phyloP scores from a whole-genome alignment of 2,888 invertebrate species.

The Eurois occulta region DNA sequence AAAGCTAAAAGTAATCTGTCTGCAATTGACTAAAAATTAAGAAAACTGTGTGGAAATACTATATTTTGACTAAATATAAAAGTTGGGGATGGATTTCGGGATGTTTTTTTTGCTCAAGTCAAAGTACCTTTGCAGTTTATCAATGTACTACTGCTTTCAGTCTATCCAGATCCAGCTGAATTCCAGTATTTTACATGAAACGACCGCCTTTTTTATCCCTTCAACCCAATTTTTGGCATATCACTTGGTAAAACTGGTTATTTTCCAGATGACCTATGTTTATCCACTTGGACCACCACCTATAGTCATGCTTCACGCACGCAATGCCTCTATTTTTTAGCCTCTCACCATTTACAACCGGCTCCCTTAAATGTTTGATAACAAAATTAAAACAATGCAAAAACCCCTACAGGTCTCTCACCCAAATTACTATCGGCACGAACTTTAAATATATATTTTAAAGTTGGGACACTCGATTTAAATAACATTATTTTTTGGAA shows the following conservation, averaged over 20 bases:
- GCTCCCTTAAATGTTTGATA: constrained; percentile 79
- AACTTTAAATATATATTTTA: constrained; percentile 63
- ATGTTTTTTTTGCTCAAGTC: not conserved
- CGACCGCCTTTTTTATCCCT: not conserved
- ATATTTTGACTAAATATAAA: not conserved
- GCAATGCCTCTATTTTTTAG: constrained; percentile 83
- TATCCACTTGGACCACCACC: constrained; percentile 62
- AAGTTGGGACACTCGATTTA: constrained; percentile 51
- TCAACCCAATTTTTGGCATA: not conserved
- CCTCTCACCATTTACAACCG: constrained; percentile 74
- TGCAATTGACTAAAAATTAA: no score
- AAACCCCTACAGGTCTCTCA: constrained; percentile 60
- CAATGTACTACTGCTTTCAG: not conserved
- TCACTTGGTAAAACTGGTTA: not conserved
- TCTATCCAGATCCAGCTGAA: not conserved
- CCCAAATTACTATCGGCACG: constrained; percentile 65
- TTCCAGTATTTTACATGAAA: not conserved
- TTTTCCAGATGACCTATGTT: not conserved
- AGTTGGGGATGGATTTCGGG: not conserved
- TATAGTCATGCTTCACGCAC: constrained; percentile 70
- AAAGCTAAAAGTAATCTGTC: no score
- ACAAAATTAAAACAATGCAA: constrained; percentile 74
- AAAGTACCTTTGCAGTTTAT: not conserved
- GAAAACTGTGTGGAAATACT: not conserved
- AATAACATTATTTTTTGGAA: constrained; percentile 31